phyloP scores from a whole-genome alignment of 2,888 invertebrate species.

The Drosophila borealis region DNA sequence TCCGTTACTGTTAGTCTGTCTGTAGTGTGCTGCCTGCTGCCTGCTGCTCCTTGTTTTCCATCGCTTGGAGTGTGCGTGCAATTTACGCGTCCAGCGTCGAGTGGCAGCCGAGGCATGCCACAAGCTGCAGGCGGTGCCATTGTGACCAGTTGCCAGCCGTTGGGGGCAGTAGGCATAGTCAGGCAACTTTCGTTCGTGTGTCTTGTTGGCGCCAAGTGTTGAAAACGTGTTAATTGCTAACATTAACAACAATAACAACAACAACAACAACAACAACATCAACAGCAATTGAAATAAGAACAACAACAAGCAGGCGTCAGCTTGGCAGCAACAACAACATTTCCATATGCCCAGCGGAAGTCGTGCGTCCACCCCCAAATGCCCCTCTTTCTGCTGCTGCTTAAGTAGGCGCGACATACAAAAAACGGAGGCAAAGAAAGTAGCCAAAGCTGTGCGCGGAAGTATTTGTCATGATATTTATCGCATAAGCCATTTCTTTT shows the following conservation, averaged over 20 bases:
- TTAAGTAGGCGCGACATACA: constrained; percentile 39
- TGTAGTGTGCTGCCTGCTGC: constrained; percentile 1
- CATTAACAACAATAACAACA: constrained; percentile 65
- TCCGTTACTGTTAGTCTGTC: constrained; percentile 27
- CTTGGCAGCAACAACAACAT: constrained; percentile 49
- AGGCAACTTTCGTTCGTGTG: constrained; percentile 44
- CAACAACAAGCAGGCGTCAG: constrained; percentile 41
- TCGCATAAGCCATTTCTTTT: constrained; percentile 67
- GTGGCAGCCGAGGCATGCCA: constrained; percentile 63
- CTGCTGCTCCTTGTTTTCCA: constrained; percentile 1
- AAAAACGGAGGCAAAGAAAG: constrained; percentile 6
- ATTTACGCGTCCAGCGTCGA: constrained; percentile 64
- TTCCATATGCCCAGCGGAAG: constrained; percentile 68
- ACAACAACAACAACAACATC: constrained; percentile 20
- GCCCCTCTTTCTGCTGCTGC: not conserved
- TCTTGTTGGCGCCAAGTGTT: constrained; percentile 66
- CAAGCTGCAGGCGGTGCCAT: constrained; percentile 65
- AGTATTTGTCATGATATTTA: constrained; percentile 77
- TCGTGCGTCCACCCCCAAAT: constrained; percentile 14
- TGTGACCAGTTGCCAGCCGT: constrained; percentile 44
- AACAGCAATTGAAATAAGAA: constrained; percentile 18
- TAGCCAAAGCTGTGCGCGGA: constrained; percentile 55
- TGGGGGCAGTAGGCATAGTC: constrained; percentile 38
- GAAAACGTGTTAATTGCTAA: constrained; percentile 79
- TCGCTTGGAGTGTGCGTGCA: constrained; percentile 44